These are phyloP conservation scores for Psilopsiagon aurifrons DNA, from an alignment of 2,113 vertebrate species.

Conservation along the genomic window DNA sequence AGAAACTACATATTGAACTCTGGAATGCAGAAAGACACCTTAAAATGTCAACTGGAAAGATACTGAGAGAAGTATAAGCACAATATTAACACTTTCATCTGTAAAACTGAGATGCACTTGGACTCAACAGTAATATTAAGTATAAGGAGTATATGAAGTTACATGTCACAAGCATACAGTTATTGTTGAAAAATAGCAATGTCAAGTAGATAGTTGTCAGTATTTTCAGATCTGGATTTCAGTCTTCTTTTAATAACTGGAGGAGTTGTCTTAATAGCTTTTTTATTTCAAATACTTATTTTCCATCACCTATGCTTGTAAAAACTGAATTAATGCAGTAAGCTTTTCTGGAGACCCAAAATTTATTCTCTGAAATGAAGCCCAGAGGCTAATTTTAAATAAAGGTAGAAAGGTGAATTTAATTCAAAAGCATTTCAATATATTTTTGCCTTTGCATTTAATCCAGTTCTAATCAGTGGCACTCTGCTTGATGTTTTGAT, in stretches of 20 bases:
- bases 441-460: slow-evolving; percentile 4
- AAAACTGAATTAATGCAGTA: background rate
- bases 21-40: background rate
- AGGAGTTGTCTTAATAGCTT: background rate
- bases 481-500: background rate
- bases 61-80: background rate
- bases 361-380: background rate
- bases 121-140: background rate
- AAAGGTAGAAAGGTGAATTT: background rate
- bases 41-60: background rate
- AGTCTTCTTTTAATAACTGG: background rate
- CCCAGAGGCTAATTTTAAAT: background rate
- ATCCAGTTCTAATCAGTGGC: background rate
- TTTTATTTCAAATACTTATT: background rate
- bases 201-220: background rate
- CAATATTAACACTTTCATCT: background rate
- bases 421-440: background rate
- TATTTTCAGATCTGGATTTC: background rate
- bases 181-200: background rate
- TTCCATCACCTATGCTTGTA: background rate
- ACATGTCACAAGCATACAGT: background rate
- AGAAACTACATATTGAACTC: background rate
- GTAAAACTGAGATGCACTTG: background rate
- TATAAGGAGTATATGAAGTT: background rate
- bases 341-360: background rate